Evolutionary conservation across 37 sponge, comb jelly and placozoan genomes (phyloP).

Genomic region (Beroe ovata): DNA sequence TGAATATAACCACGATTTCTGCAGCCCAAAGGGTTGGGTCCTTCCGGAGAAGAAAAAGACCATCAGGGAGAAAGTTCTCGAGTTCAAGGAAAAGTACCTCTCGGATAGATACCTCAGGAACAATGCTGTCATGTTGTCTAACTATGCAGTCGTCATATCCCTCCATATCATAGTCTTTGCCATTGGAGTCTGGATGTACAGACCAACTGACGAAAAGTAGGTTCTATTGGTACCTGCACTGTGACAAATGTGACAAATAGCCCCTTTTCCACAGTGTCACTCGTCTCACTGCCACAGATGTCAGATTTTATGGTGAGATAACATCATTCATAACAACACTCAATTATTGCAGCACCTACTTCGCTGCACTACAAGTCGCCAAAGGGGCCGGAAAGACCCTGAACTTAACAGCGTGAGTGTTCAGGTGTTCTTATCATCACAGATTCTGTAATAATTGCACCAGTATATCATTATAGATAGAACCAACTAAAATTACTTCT

Average conservation of each 20-base stretch:
- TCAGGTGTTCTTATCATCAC: too few species aligned
- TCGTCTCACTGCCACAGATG: too few species aligned
- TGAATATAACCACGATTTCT: not conserved
- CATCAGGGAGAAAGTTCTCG: not conserved
- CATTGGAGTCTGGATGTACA: slow-evolving; percentile 2
- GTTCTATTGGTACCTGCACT: too few species aligned
- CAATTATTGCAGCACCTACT: not conserved
- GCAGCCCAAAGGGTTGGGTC: slow-evolving; percentile 62
- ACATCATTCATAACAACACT: too few species aligned
- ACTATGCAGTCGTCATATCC: not conserved
- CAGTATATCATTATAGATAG: too few species aligned
- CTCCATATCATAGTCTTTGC: slow-evolving; percentile 39
- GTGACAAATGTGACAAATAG: too few species aligned
- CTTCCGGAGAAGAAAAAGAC: slow-evolving; percentile 49
- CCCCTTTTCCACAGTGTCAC: too few species aligned
- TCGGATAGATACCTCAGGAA: slow-evolving; percentile 12
- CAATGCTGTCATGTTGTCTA: slow-evolving; percentile 6
- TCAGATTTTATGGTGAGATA: too few species aligned
- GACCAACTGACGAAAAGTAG: not conserved
- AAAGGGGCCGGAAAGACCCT: slow-evolving; percentile 58
- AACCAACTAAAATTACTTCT: not conserved
- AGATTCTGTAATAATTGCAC: too few species aligned
- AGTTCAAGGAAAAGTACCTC: slow-evolving; percentile 12
- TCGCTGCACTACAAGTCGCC: slow-evolving; percentile 2
- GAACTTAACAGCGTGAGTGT: slow-evolving; percentile 31